These are phyloP conservation scores for Conistra vaccinii DNA, from an alignment of 2,888 invertebrate species.

Conservation along the genomic window DNA sequence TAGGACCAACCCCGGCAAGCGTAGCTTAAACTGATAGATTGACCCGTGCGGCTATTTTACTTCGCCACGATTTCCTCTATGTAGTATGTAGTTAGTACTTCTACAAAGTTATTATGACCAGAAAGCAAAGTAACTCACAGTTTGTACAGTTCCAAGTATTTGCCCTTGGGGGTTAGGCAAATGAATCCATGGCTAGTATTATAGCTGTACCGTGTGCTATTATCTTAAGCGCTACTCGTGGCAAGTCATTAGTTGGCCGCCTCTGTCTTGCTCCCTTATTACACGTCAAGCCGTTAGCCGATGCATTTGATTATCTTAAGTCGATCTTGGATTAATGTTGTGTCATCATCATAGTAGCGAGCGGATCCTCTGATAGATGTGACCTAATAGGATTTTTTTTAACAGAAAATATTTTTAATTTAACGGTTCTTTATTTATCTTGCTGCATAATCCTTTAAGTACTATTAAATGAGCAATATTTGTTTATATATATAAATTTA, in stretches of 20 bases:
- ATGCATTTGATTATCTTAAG: conserved; percentile 44
- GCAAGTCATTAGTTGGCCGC: conserved; percentile 62
- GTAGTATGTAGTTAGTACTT: not conserved
- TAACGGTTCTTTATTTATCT: not conserved
- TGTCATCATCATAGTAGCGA: conserved; percentile 13
- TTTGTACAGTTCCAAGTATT: conserved; percentile 28
- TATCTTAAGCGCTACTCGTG: conserved; percentile 54
- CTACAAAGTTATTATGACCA: not conserved
- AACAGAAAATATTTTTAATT: not conserved
- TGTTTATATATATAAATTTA: not conserved
- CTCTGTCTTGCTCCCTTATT: conserved; percentile 63
- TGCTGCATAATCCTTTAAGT: too few species aligned
- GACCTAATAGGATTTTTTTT: not conserved
- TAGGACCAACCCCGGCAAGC: too few species aligned
- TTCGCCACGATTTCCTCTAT: too few species aligned
- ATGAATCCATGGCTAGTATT: conserved; percentile 45
- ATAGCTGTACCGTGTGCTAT: conserved; percentile 47
- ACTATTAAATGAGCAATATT: too few species aligned
- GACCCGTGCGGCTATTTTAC: too few species aligned
- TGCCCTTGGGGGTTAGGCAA: conserved; percentile 55
- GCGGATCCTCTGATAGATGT: not conserved
- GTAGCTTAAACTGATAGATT: too few species aligned
- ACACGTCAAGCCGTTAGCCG: conserved; percentile 60
- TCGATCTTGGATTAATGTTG: conserved; percentile 39
- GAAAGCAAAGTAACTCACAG: conserved; percentile 4